phyloP scores from a whole-genome alignment of 2,113 vertebrate species.

The Phoenicopterus ruber region DNA sequence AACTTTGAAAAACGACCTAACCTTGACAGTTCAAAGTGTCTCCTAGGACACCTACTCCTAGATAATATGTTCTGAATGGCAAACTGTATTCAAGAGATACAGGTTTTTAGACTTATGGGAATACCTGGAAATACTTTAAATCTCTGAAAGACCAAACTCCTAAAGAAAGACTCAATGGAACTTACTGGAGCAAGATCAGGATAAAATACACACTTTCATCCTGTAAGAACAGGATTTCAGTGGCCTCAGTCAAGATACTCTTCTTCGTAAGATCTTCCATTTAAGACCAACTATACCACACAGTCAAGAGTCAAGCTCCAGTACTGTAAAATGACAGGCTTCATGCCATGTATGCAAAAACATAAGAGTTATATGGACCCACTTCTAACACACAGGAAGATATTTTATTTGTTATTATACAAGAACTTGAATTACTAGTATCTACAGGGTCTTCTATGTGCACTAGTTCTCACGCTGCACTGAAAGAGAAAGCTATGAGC shows the following conservation, averaged over 20 bases:
- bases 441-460: not conserved
- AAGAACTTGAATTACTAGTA: not conserved
- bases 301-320: not conserved
- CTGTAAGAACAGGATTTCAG: not conserved
- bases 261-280: not conserved
- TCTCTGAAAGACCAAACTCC: not conserved
- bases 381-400: not conserved
- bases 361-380: not conserved
- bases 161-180: not conserved
- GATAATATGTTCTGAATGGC: not conserved
- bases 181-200: not conserved
- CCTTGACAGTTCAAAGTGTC: not conserved
- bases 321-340: not conserved
- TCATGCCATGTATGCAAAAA: not conserved
- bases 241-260: not conserved
- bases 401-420: not conserved
- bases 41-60: not conserved
- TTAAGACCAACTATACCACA: not conserved
- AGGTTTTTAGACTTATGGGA: not conserved
- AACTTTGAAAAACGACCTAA: not conserved
- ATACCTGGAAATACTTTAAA: not conserved
- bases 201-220: not conserved
- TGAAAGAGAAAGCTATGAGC: not conserved
- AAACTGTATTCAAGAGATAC: not conserved
- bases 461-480: not conserved